A percentile compares a stretch with the other conserved stretches of the same genome.
phyloP scores from a whole-genome alignment of 2,113 vertebrate species.

The Puffinus mauretanicus region DNA sequence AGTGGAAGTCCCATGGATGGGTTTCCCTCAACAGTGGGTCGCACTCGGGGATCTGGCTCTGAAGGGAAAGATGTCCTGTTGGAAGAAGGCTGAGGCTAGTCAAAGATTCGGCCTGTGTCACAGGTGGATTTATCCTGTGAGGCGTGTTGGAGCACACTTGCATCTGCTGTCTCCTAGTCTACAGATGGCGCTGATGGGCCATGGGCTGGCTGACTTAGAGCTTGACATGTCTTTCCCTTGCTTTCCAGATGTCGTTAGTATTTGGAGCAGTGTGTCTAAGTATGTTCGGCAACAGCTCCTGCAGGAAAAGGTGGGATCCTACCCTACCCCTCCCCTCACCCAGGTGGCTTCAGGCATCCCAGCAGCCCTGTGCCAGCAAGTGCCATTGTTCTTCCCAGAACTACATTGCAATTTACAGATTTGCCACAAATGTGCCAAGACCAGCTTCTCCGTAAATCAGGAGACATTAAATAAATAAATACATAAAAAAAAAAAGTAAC shows the following conservation, averaged over 20 bases:
- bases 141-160: not conserved
- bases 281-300: not conserved
- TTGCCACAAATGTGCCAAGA: not conserved
- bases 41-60: not conserved
- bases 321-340: not conserved
- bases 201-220: not conserved
- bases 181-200: not conserved
- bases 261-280: not conserved
- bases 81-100: too few species aligned
- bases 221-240: not conserved
- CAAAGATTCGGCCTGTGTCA: not conserved
- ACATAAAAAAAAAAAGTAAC: not conserved
- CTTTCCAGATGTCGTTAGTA: not conserved
- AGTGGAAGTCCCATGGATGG: not conserved
- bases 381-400: not conserved
- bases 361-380: not conserved
- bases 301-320: not conserved
- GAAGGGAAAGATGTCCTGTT: not conserved
- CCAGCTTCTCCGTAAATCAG: not conserved
- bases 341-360: not conserved
- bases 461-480: too few species aligned
- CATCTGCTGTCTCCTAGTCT: not conserved
- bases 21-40: not conserved
- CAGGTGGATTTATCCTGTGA: not conserved
- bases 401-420: not conserved